Percentiles rank a stretch among this genome's conserved stretches.
Evolutionary conservation across 2,113 vertebrate genomes (phyloP).

Genomic region (Pseudopipra pipra): DNA sequence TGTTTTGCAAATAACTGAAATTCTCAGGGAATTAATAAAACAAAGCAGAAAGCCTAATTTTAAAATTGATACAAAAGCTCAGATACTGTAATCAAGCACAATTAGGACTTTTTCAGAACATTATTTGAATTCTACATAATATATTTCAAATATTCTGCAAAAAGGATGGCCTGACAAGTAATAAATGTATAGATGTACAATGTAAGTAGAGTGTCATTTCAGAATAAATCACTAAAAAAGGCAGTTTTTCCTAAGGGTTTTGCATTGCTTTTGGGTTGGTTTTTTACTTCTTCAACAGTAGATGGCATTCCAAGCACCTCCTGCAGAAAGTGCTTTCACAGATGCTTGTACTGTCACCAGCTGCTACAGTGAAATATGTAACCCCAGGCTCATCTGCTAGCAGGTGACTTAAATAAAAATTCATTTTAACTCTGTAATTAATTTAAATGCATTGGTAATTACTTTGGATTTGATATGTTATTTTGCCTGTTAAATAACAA

Average conservation of each 20-base stretch:
- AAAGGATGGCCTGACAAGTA: not conserved
- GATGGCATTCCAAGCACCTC: conserved; percentile 56
- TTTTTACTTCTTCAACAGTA: conserved; percentile 42
- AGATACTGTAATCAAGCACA: not conserved
- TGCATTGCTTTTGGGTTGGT: not conserved
- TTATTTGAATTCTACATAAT: not conserved
- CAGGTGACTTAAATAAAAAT: not conserved
- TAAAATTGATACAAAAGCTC: not conserved
- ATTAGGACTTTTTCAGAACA: not conserved
- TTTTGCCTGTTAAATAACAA: not conserved
- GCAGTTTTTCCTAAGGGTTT: not conserved
- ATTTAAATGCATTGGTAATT: not conserved
- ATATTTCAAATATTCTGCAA: not conserved
- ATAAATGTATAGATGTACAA: not conserved
- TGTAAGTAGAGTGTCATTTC: not conserved
- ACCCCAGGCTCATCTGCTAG: not conserved
- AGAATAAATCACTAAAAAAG: not conserved
- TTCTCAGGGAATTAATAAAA: not conserved
- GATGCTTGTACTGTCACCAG: not conserved
- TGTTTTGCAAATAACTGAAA: not conserved
- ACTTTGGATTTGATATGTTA: not conserved
- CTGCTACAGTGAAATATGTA: not conserved
- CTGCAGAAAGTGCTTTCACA: not conserved
- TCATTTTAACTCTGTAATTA: not conserved
- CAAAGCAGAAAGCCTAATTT: not conserved